These are phyloP conservation scores for Bugula neritina DNA, from an alignment of 2,888 invertebrate genomes.

Conservation along the genomic window DNA sequence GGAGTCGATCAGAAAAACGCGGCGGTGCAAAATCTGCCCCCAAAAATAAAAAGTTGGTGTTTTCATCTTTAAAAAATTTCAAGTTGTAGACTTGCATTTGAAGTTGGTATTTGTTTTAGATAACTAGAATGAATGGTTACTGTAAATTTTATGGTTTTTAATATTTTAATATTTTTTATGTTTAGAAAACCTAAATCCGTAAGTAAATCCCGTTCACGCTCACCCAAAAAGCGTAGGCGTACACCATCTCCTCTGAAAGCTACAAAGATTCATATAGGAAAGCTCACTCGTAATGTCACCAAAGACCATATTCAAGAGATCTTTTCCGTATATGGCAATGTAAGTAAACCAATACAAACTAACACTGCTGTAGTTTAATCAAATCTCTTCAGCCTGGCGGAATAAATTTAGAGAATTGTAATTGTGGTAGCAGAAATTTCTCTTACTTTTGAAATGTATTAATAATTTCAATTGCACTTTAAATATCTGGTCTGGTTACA, in stretches of 20 bases:
- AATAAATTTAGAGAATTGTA: no score
- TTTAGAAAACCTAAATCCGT: no score
- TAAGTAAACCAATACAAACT: no score
- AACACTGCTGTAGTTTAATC: no score
- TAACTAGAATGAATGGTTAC: no score
- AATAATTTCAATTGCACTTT: neutral
- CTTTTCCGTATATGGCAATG: slow-evolving; percentile 57
- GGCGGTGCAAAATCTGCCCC: neutral
- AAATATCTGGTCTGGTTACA: neutral
- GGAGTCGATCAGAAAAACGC: slow-evolving; percentile 16
- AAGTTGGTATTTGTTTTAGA: no score
- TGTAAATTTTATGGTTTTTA: no score
- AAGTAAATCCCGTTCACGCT: slow-evolving; percentile 35
- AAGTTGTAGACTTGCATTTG: no score
- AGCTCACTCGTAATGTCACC: slow-evolving; percentile 83
- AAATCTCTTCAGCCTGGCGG: no score
- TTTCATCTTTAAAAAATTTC: neutral
- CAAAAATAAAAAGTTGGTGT: neutral
- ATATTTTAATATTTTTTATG: no score
- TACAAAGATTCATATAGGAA: slow-evolving; percentile 86
- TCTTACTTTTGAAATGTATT: neutral
- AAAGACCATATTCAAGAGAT: slow-evolving; percentile 57
- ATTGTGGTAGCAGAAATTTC: no score
- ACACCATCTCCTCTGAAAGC: slow-evolving; percentile 80
- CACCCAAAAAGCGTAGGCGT: slow-evolving; percentile 59